Base-by-base conservation (phyloP, 2,888 invertebrate species). In the Dastarcus helophoroides region DNA sequence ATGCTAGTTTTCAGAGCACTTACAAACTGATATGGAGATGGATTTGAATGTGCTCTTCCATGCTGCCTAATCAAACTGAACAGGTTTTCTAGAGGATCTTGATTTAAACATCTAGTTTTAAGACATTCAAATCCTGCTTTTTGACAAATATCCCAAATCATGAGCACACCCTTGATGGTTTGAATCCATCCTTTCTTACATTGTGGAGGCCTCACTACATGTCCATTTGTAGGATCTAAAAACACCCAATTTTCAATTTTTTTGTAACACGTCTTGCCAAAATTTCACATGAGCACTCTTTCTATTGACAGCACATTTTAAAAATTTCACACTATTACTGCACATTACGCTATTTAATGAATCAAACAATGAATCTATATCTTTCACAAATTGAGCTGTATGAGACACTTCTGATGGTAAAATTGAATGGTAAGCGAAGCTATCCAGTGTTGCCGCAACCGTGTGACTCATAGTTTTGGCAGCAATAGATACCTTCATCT, bases 31-130 rank as follows among this genome's bases (percentile, higher is more conserved):
- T 32, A 24, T 14, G 22, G 27, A 2, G 31, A 28, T 3, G 37
- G 35, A 31, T 34, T 24, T 13, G 35, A 35, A 19, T 35, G 31
- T 22, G 7, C 17, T 22, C 26, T 14, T 3, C 31, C 29, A 26
- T 34, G 37, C 16, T 37, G 27, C 14, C 39, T 23, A 5, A 39
- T 39, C 10, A 23, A 12, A 23, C 32, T 17, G 27, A 39, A 39
- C 7, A 40, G 17, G 27, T 40, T 40, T 21, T 38, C 32, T 14
- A 38, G 9, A 6, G 37, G 27, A 35, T 39, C 35, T 26, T 31
- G 37, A 26, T 37, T 31, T 12, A 34, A 22, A 10, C 11, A 2
- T 14, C 29, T 5, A 10, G 29, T 29, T 9, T 14, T 3, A 10
- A 29, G 22, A 22, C 2, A 12, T 5, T 11, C 2, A 9, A 29